Evolutionary conservation across 2,888 invertebrate species (phyloP), one percentile per base, ranked within the genome.

Genomic region (Drosophila colorata): DNA sequence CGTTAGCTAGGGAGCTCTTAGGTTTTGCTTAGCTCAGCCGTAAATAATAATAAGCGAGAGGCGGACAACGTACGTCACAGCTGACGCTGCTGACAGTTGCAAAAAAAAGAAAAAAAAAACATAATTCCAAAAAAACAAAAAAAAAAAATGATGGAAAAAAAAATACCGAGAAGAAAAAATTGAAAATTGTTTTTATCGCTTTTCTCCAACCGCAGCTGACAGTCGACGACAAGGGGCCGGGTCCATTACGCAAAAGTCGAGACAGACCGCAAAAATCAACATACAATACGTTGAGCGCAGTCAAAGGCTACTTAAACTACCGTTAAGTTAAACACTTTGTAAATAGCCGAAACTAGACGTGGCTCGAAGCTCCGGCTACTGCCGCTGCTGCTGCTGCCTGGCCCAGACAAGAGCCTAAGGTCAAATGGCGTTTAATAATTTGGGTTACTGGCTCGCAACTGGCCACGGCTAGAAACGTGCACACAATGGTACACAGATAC

Each of bases 371-470:
- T n/a, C n/a, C n/a, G n/a, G n/a, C n/a, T n/a, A n/a, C n/a, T n/a
- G n/a, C n/a, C n/a, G n/a, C n/a, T n/a, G n/a, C n/a, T n/a, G 53
- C 56, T 25, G 35, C 23, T 14, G 8, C 14, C 48, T 20, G 37
- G 52, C 37, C 40, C 52, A 52, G 73, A 64, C 55, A 25, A 37
- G 53, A 7, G 83, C 87, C 87, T 87, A 85, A 87, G 87, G 87
- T 87, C 87, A 86, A 87, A 87, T 84, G 81, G 69, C 83, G 80
- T 85, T 87, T 85, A 86, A 85, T 86, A 86, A 85, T 86, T 84
- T 84, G 74, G 83, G 80, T 82, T 87, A 69, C 68, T 64, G 25
- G 70, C 63, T 43, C 33, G 60, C 43, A 47, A 55, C 52, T 25
- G 37, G 56, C 43, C 37, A 38, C 51, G 52, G 53, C 33, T n/a